These are phyloP conservation scores for Loripinus fragilis DNA, from an alignment of 2,888 invertebrate species.

Conservation along the genomic window DNA sequence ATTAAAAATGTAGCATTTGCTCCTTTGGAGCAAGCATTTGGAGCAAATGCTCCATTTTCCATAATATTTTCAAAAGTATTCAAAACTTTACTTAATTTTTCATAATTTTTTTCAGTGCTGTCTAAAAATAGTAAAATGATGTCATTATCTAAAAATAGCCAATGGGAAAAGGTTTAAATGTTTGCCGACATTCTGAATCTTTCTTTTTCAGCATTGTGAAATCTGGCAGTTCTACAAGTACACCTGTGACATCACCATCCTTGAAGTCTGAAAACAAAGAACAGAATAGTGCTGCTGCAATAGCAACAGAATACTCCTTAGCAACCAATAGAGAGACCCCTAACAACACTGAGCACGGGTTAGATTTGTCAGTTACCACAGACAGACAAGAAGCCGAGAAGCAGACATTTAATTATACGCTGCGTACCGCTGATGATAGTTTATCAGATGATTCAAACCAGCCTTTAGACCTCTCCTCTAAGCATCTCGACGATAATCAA, in stretches of 20 bases:
- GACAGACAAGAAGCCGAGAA: conserved; percentile 4
- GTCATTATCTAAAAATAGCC: too few relatives aligned
- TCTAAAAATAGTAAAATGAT: too few relatives aligned
- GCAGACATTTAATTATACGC: conserved; percentile 4
- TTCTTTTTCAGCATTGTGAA: conserved; percentile 2
- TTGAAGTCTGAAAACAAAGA: neutral
- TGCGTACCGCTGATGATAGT: neutral
- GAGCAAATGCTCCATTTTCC: too few relatives aligned
- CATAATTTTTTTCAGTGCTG: too few relatives aligned
- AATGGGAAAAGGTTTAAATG: too few relatives aligned
- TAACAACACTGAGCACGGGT: neutral
- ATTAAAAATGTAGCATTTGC: too few relatives aligned
- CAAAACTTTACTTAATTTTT: too few relatives aligned
- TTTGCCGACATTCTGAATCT: too few relatives aligned
- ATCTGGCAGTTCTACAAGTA: neutral
- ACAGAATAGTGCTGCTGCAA: neutral
- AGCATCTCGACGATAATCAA: neutral
- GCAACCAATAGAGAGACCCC: neutral
- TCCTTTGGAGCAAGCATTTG: too few relatives aligned
- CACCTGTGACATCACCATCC: neutral
- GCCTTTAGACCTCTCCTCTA: neutral
- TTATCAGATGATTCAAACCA: conserved; percentile 10
- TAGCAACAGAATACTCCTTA: neutral
- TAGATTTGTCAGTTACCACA: neutral
- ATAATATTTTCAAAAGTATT: too few relatives aligned